A percentile compares a stretch with the other conserved stretches of the same genome.
Conservation (phyloP, 35 echinoderm and acorn worm genomes). For the Ophiothrix spiculata region DNA sequence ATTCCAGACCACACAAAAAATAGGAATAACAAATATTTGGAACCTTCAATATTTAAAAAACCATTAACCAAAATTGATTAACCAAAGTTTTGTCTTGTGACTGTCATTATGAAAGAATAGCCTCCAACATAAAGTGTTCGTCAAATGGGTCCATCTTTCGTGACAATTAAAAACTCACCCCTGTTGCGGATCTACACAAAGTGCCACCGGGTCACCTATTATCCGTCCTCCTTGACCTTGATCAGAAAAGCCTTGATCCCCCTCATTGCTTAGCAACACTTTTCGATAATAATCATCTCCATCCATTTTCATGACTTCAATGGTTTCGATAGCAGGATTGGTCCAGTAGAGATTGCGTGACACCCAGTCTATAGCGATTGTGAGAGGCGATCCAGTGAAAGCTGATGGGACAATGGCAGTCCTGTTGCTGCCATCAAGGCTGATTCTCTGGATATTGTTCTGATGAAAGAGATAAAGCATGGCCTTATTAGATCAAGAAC, state of each 20-base stretch:
- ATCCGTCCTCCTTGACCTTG: not conserved
- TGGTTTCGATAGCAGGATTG: constrained; percentile 58
- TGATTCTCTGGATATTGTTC: constrained; percentile 42
- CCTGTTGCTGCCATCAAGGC: constrained; percentile 26
- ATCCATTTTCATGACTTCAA: constrained; percentile 76
- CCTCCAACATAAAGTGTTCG: no score
- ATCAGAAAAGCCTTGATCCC: not conserved
- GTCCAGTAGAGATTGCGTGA: constrained; percentile 73
- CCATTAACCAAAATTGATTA: no score
- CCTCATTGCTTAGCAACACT: constrained; percentile 29
- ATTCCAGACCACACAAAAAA: no score
- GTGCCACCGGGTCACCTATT: constrained; percentile 44
- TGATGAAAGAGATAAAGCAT: no score
- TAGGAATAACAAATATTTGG: no score
- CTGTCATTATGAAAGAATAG: no score
- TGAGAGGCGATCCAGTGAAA: constrained; percentile 38
- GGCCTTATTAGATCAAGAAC: no score
- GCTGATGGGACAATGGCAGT: constrained; percentile 45
- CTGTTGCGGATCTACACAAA: constrained; percentile 55
- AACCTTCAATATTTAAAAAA: no score
- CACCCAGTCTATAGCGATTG: constrained; percentile 66
- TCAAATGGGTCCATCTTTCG: not conserved
- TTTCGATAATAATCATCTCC: constrained; percentile 43
- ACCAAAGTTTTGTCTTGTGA: no score
- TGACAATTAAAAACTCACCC: constrained; percentile 35